These are phyloP conservation scores for Xiphophorus birchmanni DNA, from an alignment of 2,797 vertebrate genomes.

Conservation along the genomic window DNA sequence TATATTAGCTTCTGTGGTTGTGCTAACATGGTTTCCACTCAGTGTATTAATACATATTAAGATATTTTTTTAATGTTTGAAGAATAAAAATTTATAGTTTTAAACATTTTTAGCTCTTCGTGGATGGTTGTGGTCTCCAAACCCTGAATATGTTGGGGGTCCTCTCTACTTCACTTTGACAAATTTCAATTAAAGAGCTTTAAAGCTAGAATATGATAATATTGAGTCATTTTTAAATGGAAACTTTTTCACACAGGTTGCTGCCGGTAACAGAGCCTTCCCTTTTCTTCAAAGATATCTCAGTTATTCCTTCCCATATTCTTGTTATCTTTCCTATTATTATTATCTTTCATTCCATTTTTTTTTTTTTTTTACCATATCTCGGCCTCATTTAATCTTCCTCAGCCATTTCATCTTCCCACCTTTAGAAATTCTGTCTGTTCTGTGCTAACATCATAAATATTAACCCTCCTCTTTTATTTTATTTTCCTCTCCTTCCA, in stretches of 20 bases:
- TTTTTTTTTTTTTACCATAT: neutral
- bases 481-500: neutral
- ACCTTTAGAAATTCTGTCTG: conserved; percentile 10
- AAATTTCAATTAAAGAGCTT: neutral
- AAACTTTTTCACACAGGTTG: neutral
- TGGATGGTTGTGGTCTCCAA: too few species aligned
- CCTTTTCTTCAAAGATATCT: too few species aligned
- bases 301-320: neutral
- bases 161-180: neutral
- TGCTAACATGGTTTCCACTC: too few species aligned
- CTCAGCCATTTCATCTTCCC: neutral
- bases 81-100: neutral
- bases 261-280: neutral
- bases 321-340: neutral
- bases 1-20: too few species aligned
- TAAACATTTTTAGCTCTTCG: neutral
- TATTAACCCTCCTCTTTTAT: conserved; percentile 34
- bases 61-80: neutral
- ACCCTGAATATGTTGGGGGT: too few species aligned
- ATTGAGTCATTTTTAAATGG: neutral
- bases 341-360: neutral
- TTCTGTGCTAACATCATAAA: conserved; percentile 38
- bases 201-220: neutral
- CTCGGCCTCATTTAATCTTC: neutral
- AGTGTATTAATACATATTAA: too few species aligned